Evolutionary conservation across 1,140 invertebrate species (phyloP).

Genomic region (Whitmania pigra): DNA sequence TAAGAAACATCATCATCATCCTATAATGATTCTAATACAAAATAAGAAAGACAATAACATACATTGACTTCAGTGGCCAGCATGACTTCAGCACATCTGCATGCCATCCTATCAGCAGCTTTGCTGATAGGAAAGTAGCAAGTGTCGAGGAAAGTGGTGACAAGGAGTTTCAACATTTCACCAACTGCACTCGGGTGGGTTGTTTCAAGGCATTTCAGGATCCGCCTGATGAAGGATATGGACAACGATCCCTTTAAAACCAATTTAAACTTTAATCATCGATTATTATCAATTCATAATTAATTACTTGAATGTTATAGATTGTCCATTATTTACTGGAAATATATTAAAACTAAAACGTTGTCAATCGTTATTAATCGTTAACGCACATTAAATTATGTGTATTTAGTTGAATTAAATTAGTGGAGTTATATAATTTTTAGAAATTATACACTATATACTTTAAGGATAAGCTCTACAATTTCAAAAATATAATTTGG

Average conservation of each 20-base stretch:
- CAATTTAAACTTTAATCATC: not conserved
- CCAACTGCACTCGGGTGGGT: constrained; percentile 56
- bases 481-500: no score
- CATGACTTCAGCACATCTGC: constrained; percentile 52
- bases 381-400: no score
- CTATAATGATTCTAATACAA: no score
- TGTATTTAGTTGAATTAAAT: not conserved
- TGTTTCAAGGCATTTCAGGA: constrained; percentile 53
- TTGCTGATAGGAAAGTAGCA: constrained; percentile 51
- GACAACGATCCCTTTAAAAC: not conserved
- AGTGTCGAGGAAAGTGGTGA: constrained; percentile 50
- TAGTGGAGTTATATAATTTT: not conserved
- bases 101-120: constrained; percentile 51
- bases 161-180: constrained; percentile 48
- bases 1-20: no score
- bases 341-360: no score
- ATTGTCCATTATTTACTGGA: no score
- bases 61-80: constrained; percentile 38
- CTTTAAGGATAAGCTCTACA: no score
- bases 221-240: constrained; percentile 46
- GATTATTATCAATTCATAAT: no score
- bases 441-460: no score
- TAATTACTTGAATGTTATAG: no score
- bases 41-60: no score
- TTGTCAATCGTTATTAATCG: no score